Base-by-base conservation (phyloP, 2,888 invertebrate genomes). In the Epinotia ramella region DNA sequence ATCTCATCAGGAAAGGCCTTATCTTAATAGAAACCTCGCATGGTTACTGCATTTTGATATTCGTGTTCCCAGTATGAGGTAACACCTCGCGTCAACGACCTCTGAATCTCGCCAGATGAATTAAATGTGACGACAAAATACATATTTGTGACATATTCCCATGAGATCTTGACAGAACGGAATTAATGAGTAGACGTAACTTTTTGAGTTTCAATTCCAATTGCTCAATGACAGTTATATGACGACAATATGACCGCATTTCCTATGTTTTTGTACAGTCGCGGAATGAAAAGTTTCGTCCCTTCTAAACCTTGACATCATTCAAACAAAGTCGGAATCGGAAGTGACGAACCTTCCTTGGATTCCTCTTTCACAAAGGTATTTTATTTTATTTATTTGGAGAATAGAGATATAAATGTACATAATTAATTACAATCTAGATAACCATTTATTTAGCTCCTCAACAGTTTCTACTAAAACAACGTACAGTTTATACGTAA, bases 111-210 rank as follows among this genome's bases (percentile, higher is more conserved):
- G 18, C 6, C n/a, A 28, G 24, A 33, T 33, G 33, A 33, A 62
- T 62, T 33, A 62, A 66, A 53, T 66, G 33, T 53, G 66, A 66
- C 18, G 66, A 66, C 53, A 33, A 66, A 56, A 56, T 53, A 18
- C 5, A 28, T 16, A 28, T n/a, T 28, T 53, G 62, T 40, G 63
- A 63, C 66, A 53, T 28, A 66, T 66, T 66, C 66, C 66, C 66
- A 66, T 66, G 66, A 66, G 28, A 53, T 53, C n/a, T 2, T n/a
- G n/a, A n/a, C 6, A 53, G 16, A 53, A 53, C 6, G 6, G 6
- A 53, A 53, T 16, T 53, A n/a, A 53, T 53, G 16, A 53, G n/a
- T 53, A 53, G 53, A 53, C n/a, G 46, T 46, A 46, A 13, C 13
- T 12, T 12, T n/a, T n/a, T 53, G 53, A 53, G 13, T n/a, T n/a